Percentiles rank a stretch among this genome's conserved stretches.
Evolutionary conservation across 2,888 invertebrate species (phyloP).

Genomic region (Coleophora flavipennella): DNA sequence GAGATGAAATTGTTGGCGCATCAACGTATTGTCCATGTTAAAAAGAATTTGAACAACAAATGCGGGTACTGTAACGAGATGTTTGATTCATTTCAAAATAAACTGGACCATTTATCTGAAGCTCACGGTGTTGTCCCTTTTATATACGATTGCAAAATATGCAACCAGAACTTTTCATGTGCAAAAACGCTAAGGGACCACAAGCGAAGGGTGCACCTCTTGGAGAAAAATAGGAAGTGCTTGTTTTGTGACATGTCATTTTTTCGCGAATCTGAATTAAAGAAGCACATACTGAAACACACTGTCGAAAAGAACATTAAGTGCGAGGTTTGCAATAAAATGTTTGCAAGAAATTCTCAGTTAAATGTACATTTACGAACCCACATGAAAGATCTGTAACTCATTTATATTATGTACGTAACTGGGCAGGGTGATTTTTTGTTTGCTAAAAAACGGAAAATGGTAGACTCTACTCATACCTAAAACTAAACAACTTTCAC

Average conservation of each 20-base stretch:
- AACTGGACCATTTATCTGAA: slow-evolving; percentile 21
- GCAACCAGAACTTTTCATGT: slow-evolving; percentile 24
- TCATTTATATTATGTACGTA: no score
- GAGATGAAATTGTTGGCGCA: slow-evolving; percentile 44
- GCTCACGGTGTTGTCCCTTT: slow-evolving; percentile 21
- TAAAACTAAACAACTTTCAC: no score
- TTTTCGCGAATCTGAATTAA: slow-evolving; percentile 33
- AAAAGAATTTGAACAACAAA: slow-evolving; percentile 14
- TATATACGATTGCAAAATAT: slow-evolving; percentile 25
- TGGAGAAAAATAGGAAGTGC: slow-evolving; percentile 14
- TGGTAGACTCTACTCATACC: no score
- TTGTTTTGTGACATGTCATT: slow-evolving; percentile 14
- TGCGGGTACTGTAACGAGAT: slow-evolving; percentile 30
- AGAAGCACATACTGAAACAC: slow-evolving; percentile 47
- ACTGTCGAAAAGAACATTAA: slow-evolving; percentile 33
- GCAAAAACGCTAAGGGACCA: slow-evolving; percentile 24
- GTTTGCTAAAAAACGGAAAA: no score
- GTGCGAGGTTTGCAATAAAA: slow-evolving; percentile 43
- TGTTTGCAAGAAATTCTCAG: not conserved
- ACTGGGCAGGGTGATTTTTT: no score
- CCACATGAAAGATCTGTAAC: slow-evolving; percentile 27
- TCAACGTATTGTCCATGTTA: slow-evolving; percentile 19
- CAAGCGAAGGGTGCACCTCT: slow-evolving; percentile 35
- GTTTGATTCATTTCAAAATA: slow-evolving; percentile 28
- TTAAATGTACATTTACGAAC: slow-evolving; percentile 39